phyloP scores from a whole-genome alignment of 2,113 vertebrate genomes.

The Catagonus wagneri region DNA sequence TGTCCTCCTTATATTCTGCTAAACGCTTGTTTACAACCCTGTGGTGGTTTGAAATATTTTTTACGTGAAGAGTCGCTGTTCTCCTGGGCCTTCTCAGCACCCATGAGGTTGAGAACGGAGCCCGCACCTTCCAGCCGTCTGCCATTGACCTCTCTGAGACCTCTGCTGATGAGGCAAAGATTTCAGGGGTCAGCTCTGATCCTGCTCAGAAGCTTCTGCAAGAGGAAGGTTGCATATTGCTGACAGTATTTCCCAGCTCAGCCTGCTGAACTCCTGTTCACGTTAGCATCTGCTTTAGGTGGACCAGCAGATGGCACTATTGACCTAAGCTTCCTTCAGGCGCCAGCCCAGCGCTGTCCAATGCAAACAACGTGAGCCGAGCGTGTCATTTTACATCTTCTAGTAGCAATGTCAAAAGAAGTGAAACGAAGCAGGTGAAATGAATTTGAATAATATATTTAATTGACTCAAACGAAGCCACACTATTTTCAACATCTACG shows the following conservation, averaged over 20 bases:
- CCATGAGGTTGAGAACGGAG: background rate
- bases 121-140: background rate
- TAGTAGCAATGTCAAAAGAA: background rate
- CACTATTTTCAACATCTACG: background rate
- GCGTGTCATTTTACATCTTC: background rate
- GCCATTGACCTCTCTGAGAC: background rate
- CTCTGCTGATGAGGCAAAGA: background rate
- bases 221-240: background rate
- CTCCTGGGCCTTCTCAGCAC: background rate
- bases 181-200: background rate
- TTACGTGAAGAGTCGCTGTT: background rate
- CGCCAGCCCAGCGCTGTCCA: background rate
- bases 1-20: background rate
- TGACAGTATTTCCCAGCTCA: background rate
- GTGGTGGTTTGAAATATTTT: background rate
- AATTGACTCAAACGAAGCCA: background rate
- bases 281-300: background rate
- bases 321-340: constrained; percentile 70
- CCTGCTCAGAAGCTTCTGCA: background rate
- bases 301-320: constrained; percentile 86
- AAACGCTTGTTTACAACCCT: background rate
- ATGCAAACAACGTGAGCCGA: background rate
- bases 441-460: constrained; percentile 1
- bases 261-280: background rate
- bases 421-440: constrained; percentile 26